phyloP scores from a whole-genome alignment of 2,113 vertebrate genomes.

The Lynx canadensis region DNA sequence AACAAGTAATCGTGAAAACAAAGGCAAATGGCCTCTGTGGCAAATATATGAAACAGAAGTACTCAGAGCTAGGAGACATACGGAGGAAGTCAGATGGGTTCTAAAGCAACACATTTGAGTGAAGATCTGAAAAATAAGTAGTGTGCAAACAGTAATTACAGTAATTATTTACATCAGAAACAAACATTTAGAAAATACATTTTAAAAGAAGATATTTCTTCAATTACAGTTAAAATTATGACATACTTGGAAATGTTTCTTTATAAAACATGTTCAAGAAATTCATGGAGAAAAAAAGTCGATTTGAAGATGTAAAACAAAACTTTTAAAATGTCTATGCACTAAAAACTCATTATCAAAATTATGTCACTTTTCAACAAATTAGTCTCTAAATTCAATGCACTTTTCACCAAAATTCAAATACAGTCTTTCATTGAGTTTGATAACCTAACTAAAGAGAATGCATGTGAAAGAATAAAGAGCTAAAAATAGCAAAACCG shows the following conservation, averaged over 20 bases:
- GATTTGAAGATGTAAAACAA: not conserved
- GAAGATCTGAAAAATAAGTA: not conserved
- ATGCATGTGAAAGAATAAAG: not conserved
- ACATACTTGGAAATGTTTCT: not conserved
- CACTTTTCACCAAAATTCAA: not conserved
- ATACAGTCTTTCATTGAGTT: not conserved
- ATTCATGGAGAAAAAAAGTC: not conserved
- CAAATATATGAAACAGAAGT: not conserved
- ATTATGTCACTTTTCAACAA: not conserved
- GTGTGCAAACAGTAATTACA: not conserved
- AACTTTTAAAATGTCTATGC: not conserved
- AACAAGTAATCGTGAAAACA: not conserved
- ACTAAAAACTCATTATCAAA: not conserved
- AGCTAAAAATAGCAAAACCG: not conserved
- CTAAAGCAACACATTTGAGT: not conserved
- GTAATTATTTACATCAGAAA: not conserved
- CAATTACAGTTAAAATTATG: not conserved
- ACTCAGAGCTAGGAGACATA: not conserved
- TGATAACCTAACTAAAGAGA: not conserved
- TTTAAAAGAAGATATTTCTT: not conserved
- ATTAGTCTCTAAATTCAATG: not conserved
- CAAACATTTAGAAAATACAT: not conserved
- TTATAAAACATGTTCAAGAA: not conserved
- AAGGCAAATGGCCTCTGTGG: not conserved
- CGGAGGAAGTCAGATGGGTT: not conserved